Base-by-base conservation (phyloP, 1,140 invertebrate species). In the Orius laevigatus region DNA sequence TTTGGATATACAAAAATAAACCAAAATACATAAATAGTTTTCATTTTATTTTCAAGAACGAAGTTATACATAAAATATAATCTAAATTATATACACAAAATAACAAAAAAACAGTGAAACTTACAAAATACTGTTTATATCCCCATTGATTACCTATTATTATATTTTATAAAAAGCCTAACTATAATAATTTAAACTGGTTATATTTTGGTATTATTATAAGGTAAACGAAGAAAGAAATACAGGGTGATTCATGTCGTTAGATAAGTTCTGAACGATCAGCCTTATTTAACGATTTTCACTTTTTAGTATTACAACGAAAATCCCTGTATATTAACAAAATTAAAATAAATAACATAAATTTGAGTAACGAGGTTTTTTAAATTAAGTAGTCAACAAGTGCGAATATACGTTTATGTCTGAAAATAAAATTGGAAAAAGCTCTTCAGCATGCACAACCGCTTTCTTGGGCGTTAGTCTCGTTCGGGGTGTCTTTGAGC, bases 401-500 rank as follows among this genome's bases (percentile, higher is more conserved):
- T 51, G 42, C 25, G 19, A 40, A 55, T 36, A 35, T 25, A 42
- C 34, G 19, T 20, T 25, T 43, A 47, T 43, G 41, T 15, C 32
- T 6, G 39, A 20, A 35, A 50, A 36, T 43, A 42, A n/a, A n/a
- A 31, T 42, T 36, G 18, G 51, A 31, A 12, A 19, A n/a, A 39
- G 25, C 34, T 52, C 34, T 60, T 76, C 77, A 93, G 70, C 89
- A 93, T 69, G 85, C 79, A 76, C 89, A 94, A 64, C 84, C 82
- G 62, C 84, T 82, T 68, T 92, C 87, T 59, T 79, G 76, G 67
- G 86, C 83, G 75, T 82, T 84, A 60, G 74, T 78, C 74, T 95
- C 90, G 59, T 83, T 84, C 56, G 89, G 87, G 61, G 89, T 86
- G 63, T 95, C 90, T 75, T 93, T 90, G 64, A 95, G 79, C 65